Conservation (phyloP, 2,113 vertebrate genomes). For the Lampris incognitus region DNA sequence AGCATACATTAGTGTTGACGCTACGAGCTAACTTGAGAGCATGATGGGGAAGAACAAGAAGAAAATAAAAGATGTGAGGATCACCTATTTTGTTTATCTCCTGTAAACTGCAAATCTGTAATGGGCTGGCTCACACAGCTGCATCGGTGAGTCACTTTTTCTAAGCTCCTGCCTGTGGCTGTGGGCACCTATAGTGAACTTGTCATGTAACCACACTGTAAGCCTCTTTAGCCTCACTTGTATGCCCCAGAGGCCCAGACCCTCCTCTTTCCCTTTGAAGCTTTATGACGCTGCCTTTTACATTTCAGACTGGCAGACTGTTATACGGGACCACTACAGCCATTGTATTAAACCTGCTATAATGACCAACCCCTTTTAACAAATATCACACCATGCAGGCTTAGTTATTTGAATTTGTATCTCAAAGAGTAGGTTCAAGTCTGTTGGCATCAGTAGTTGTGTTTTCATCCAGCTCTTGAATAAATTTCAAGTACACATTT, state of each 20-base stretch:
- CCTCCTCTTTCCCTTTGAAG: not conserved
- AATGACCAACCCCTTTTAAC: not conserved
- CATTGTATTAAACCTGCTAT: not conserved
- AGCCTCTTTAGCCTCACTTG: slow-evolving; percentile 2
- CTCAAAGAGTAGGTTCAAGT: too few relatives aligned
- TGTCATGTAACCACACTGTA: slow-evolving; percentile 28
- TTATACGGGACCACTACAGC: not conserved
- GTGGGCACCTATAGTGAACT: slow-evolving; percentile 9
- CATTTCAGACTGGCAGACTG: not conserved
- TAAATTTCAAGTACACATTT: too few relatives aligned
- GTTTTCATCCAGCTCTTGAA: too few relatives aligned
- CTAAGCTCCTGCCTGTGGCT: slow-evolving; percentile 45
- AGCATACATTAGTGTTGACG: slow-evolving; percentile 52
- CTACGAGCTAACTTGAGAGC: slow-evolving; percentile 37
- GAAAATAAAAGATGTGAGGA: slow-evolving; percentile 33
- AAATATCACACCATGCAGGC: not conserved
- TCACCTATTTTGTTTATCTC: not conserved
- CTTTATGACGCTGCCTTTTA: not conserved
- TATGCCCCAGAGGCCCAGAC: slow-evolving; percentile 1
- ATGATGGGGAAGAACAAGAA: slow-evolving; percentile 19
- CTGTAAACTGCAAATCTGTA: slow-evolving; percentile 40
- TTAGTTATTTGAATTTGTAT: too few relatives aligned
- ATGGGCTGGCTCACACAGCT: slow-evolving; percentile 47
- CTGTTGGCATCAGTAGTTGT: too few relatives aligned
- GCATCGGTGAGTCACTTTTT: slow-evolving; percentile 65